phyloP scores from a whole-genome alignment of 2,888 invertebrate genomes.

The Lordiphosa andalusiaca region DNA sequence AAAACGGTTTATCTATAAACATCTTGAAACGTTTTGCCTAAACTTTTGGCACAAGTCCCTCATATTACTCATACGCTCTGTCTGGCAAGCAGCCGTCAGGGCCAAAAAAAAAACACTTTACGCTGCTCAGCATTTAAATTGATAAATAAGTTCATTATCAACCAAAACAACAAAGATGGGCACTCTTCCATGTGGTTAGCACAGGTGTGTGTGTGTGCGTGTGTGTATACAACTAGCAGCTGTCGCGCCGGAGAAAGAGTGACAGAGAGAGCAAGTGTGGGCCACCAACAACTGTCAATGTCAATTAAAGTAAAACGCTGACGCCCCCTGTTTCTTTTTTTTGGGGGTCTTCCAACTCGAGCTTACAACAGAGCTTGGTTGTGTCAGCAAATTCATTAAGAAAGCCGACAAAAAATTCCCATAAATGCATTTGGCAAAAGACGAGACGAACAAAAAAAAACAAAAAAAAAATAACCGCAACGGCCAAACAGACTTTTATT shows the following conservation, averaged over 20 bases:
- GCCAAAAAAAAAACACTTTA: constrained; percentile 22
- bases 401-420: constrained; percentile 58
- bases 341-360: background rate
- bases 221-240: constrained; percentile 13
- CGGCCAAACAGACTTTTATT: constrained; percentile 12
- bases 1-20: no score
- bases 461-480: constrained; percentile 39
- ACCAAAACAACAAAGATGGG: constrained; percentile 39
- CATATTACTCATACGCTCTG: constrained; percentile 9
- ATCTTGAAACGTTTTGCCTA: no score
- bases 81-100: constrained; percentile 21
- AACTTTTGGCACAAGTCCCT: no score
- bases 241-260: constrained; percentile 2
- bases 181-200: constrained; percentile 36
- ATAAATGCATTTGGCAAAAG: constrained; percentile 24
- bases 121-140: constrained; percentile 29
- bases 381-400: constrained; percentile 65
- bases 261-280: background rate
- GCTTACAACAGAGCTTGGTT: constrained; percentile 29
- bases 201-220: constrained; percentile 38
- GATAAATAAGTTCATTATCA: constrained; percentile 68
- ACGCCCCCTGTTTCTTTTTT: constrained; percentile 46
- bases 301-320: constrained; percentile 65
- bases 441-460: constrained; percentile 26
- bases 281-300: constrained; percentile 55